phyloP scores from a whole-genome alignment of 2,797 vertebrate species.

The Dendrocincla tyrannina region DNA sequence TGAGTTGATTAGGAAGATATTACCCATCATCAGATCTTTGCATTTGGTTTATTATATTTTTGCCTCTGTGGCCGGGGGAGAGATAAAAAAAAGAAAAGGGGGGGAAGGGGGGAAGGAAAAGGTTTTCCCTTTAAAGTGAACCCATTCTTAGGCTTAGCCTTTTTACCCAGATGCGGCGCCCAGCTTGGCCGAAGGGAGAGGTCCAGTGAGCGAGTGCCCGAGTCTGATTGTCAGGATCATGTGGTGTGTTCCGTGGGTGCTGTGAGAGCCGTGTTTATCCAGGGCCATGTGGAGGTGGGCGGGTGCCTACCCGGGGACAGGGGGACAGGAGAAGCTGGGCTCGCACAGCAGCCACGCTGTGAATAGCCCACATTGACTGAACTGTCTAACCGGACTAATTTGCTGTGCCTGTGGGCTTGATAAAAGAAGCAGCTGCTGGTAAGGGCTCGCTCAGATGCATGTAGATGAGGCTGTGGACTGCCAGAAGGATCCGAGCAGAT shows the following conservation, averaged over 20 bases:
- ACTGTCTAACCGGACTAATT: slow-evolving; percentile 83
- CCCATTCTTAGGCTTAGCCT: not conserved
- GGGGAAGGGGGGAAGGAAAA: no score
- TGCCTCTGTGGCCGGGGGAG: fast-evolving
- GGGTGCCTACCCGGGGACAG: slow-evolving; percentile 81
- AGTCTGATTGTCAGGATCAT: slow-evolving; percentile 68
- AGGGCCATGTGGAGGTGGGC: slow-evolving; percentile 80
- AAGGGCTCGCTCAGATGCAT: slow-evolving; percentile 77
- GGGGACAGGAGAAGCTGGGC: slow-evolving; percentile 75
- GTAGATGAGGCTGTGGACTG: slow-evolving; percentile 77
- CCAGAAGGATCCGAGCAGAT: slow-evolving; percentile 53
- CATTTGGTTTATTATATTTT: not conserved
- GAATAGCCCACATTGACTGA: slow-evolving; percentile 85
- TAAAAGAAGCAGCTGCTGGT: slow-evolving; percentile 88
- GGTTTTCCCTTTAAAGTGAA: not conserved
- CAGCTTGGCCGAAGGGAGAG: not conserved
- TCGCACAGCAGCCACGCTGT: slow-evolving; percentile 79
- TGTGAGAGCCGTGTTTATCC: slow-evolving; percentile 76
- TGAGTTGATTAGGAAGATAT: not conserved
- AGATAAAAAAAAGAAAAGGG: fast-evolving
- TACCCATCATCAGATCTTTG: not conserved
- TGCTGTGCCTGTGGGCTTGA: slow-evolving; percentile 85
- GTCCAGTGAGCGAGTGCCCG: not conserved
- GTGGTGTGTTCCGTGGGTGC: slow-evolving; percentile 72
- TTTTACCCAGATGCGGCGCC: not conserved